A percentile compares a stretch with the other conserved stretches of the same genome.
Conservation (phyloP, 92 coral and sea anemone species). For the Nematostella vectensis region DNA sequence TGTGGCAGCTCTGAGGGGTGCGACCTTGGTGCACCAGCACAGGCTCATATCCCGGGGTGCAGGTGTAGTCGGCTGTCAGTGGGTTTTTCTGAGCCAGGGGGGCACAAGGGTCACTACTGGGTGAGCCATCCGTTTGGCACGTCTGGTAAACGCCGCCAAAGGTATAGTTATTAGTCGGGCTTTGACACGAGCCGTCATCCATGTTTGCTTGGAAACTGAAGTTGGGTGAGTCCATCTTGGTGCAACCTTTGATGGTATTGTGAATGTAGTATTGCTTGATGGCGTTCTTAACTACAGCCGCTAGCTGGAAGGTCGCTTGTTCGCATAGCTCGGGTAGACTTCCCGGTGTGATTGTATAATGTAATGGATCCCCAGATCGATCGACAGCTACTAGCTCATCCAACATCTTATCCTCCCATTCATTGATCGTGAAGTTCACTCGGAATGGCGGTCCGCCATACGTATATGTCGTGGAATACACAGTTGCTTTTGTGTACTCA, state of each 20-base stretch:
- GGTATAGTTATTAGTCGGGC: constrained; percentile 73
- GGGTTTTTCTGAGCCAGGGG: constrained; percentile 68
- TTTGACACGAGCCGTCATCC: constrained; percentile 79
- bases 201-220: constrained; percentile 88
- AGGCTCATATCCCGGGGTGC: constrained; percentile 64
- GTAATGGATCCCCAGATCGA: constrained; percentile 70
- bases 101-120: constrained; percentile 52
- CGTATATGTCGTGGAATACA: constrained; percentile 52
- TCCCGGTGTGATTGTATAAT: constrained; percentile 61
- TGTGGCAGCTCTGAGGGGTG: constrained; percentile 60
- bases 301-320: constrained; percentile 35
- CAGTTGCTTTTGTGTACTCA: constrained; percentile 45
- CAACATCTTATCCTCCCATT: constrained; percentile 71
- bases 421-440: constrained; percentile 52
- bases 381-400: constrained; percentile 74
- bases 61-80: constrained; percentile 39
- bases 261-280: constrained; percentile 61
- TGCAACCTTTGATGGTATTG: constrained; percentile 84
- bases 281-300: constrained; percentile 47
- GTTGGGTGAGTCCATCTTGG: constrained; percentile 68
- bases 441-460: constrained; percentile 81
- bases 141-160: constrained; percentile 94
- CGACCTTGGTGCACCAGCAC: constrained; percentile 66
- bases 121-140: constrained; percentile 52
- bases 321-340: constrained; percentile 69